Evolutionary conservation across 23 tunicate species (phyloP), one percentile per base, ranked within the genome.

Genomic region (Botrylloides violaceus): DNA sequence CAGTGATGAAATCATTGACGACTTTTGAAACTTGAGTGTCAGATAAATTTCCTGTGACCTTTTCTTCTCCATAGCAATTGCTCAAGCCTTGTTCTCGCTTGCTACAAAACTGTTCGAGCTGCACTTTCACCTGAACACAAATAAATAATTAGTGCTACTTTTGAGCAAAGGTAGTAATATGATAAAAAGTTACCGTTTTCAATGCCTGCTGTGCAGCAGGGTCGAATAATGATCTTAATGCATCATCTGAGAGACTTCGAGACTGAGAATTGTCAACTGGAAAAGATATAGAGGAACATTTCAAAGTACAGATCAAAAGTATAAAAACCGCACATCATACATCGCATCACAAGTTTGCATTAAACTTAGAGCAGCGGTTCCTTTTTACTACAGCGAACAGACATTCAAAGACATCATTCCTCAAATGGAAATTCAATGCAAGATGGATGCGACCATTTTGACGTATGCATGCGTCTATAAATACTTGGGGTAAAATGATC

Each of bases 81-180:
- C 77, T 81, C 22, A 88, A 25, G 21, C 96, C 96, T 66, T 77
- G 80, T 25, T 78, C 88, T 27, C 96, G 73, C 66, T 65, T 82
- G 31, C 34, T 49, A 31, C 88, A 64, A 55, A 53, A 88, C 4
- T 72, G 59, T 15, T 32, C 26, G 25, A 88, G 76, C 65, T 88
- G 88, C 12, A 34, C 6, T 20, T 76, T 83, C 39, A 87, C 58
- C 96, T 87, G 59, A 18, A 53, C 29, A 18, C 32, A 5, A 68
- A 43, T 25, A 7, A 36, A 43, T 68, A 19, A 68, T 30, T 65
- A 19, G 39, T n/a, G n/a, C n/a, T n/a, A n/a, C n/a, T n/a, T n/a
- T n/a, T n/a, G n/a, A n/a, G n/a, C n/a, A n/a, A n/a, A n/a, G n/a
- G n/a, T n/a, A n/a, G n/a, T n/a, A 25, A 60, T 21, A 60, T 21